Evolutionary conservation across 2,797 vertebrate genomes (phyloP).

Genomic region (Allobates femoralis): DNA sequence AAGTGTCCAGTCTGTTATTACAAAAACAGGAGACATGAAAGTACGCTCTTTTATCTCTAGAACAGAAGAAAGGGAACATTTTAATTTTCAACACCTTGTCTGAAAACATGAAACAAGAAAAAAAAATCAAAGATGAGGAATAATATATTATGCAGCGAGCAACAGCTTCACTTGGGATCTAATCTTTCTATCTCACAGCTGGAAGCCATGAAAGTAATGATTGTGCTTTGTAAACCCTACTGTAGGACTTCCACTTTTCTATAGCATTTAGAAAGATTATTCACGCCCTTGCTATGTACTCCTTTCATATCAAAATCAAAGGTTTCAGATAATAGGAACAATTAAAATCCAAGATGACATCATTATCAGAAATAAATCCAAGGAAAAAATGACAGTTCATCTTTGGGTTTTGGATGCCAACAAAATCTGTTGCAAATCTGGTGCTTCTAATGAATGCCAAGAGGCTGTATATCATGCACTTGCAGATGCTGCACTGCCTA

Average conservation of each 20-base stretch:
- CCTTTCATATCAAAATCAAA: slow-evolving; percentile 10
- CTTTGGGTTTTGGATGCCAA: neutral
- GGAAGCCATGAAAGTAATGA: slow-evolving; percentile 16
- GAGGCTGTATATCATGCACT: neutral
- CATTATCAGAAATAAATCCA: neutral
- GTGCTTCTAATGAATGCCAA: neutral
- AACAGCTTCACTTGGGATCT: slow-evolving; percentile 4
- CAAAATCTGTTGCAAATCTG: neutral
- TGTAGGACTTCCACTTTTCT: neutral
- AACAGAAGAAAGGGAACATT: slow-evolving; percentile 12
- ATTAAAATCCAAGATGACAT: slow-evolving; percentile 12
- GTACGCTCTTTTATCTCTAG: slow-evolving; percentile 43
- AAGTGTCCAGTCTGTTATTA: slow-evolving; percentile 40
- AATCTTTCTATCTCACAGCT: neutral
- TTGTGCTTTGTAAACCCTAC: slow-evolving; percentile 20
- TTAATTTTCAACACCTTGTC: slow-evolving; percentile 22
- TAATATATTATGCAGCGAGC: slow-evolving; percentile 11
- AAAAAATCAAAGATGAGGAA: slow-evolving; percentile 6
- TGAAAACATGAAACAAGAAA: slow-evolving; percentile 44
- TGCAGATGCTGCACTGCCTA: neutral
- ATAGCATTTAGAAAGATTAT: slow-evolving; percentile 6
- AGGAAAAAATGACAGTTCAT: neutral
- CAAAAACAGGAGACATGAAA: slow-evolving; percentile 14
- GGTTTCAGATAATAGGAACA: slow-evolving; percentile 15
- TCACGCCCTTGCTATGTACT: neutral